These are phyloP conservation scores for Fissipunctia ypsillon DNA, from an alignment of 2,888 invertebrate species.

Conservation along the genomic window DNA sequence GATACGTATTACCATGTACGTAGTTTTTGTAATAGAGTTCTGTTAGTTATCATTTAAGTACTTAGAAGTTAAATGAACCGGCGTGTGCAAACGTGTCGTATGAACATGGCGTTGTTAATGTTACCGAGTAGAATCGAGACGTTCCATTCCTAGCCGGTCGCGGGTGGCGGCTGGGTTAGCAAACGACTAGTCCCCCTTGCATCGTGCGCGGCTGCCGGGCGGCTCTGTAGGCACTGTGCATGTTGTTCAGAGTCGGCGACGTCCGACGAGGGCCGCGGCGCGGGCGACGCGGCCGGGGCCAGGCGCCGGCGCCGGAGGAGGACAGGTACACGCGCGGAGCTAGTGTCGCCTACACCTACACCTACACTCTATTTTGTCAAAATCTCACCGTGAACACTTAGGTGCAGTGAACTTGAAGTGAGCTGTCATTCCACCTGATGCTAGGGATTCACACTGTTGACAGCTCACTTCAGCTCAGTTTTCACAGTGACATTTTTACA, in stretches of 20 bases:
- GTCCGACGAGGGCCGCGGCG: conserved; percentile 79
- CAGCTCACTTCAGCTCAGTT: not conserved
- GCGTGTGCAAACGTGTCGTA: conserved; percentile 1
- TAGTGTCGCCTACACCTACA: too few relatives aligned
- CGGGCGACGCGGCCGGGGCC: conserved; percentile 59
- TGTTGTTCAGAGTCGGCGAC: conserved; percentile 89
- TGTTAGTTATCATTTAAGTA: not conserved
- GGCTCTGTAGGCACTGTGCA: conserved; percentile 64
- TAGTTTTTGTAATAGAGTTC: conserved; percentile 27
- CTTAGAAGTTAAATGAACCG: not conserved
- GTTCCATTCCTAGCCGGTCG: not conserved
- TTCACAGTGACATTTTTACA: not conserved
- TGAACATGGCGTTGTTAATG: not conserved
- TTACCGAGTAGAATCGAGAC: conserved; percentile 4
- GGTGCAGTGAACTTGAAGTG: not conserved
- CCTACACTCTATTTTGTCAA: not conserved
- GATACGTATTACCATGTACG: conserved; percentile 1
- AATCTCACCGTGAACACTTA: not conserved
- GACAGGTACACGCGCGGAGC: conserved; percentile 60
- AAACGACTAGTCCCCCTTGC: conserved; percentile 67
- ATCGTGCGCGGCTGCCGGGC: conserved; percentile 22
- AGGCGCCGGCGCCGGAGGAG: conserved; percentile 77
- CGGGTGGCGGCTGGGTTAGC: conserved; percentile 44
- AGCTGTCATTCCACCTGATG: not conserved
- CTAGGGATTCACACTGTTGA: not conserved